These are phyloP conservation scores for Carduelis carduelis DNA, from an alignment of 2,797 vertebrate genomes.

Conservation along the genomic window DNA sequence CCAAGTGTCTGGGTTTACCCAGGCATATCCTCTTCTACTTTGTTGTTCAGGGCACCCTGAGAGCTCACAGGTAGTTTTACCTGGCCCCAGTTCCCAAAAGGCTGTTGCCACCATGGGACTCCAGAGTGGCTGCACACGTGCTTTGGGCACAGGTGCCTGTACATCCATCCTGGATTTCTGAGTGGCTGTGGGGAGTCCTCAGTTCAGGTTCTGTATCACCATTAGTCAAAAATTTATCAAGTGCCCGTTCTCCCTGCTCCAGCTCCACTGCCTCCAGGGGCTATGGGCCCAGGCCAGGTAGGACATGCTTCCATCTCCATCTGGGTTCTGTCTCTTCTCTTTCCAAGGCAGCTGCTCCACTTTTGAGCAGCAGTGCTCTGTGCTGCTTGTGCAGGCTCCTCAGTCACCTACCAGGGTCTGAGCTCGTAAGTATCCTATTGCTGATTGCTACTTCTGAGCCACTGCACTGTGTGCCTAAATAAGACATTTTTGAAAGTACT, in stretches of 20 bases:
- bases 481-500: background rate
- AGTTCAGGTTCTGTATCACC: background rate
- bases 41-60: background rate
- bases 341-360: background rate
- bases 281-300: background rate
- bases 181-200: background rate
- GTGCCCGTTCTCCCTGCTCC: rapidly evolving
- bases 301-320: background rate
- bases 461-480: background rate
- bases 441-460: background rate
- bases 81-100: background rate
- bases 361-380: background rate
- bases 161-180: rapidly evolving
- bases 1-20: background rate
- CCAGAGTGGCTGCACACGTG: rapidly evolving
- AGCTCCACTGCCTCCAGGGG: background rate
- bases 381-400: background rate
- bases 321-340: background rate
- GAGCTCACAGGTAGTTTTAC: background rate
- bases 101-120: background rate
- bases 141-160: background rate
- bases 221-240: background rate
- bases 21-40: background rate
- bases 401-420: background rate
- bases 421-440: background rate